Base-by-base conservation (phyloP, 2,113 vertebrate genomes). In the Lycaon pictus region DNA sequence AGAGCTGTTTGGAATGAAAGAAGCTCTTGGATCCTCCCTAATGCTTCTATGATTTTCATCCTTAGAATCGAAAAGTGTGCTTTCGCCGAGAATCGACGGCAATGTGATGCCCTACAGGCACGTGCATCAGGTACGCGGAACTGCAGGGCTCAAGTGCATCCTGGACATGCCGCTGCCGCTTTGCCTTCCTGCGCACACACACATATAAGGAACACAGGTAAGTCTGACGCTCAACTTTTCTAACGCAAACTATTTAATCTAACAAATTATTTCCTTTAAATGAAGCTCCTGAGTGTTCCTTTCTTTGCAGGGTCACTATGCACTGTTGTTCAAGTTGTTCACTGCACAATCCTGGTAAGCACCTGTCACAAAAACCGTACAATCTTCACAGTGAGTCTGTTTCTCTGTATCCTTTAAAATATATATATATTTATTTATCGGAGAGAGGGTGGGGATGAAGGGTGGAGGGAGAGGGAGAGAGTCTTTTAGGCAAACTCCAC, bases 1-100 rank as follows among this genome's bases (percentile, higher is more conserved):
- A 98, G 87, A 97, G 77, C 62, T 86, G 72, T 91, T 93, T 95
- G 84, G 97, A 96, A 97, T 96, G 95, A 96, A 97, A 95, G 92
- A 90, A 88, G 76, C 4, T 51, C 82, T 94, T 94, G 56, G 81
- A 95, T 94, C 82, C 37, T 37, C 37, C 37, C 71, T 95, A 32
- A 69, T 79, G 58, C 71, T 97, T 96, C 77, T 32, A 80, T 95
- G 84, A 55, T 92, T 96, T 97, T 96, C 94, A 76, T 96, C 72
- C 85, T 91, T 89, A 82, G 90, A 83, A 63, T 92, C 32, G 91
- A 53, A 95, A 88, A 93, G 35, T 90, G 17, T 82, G 53, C 32
- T 90, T 96, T 84, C 95, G 79, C 23, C 90, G 88, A 87, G 43
- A 94, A 48, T 69, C 77, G 71, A 93, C 77, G 71, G 92, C 55